Conservation (phyloP, 2,113 vertebrate species). For the Irena cyanogastra region DNA sequence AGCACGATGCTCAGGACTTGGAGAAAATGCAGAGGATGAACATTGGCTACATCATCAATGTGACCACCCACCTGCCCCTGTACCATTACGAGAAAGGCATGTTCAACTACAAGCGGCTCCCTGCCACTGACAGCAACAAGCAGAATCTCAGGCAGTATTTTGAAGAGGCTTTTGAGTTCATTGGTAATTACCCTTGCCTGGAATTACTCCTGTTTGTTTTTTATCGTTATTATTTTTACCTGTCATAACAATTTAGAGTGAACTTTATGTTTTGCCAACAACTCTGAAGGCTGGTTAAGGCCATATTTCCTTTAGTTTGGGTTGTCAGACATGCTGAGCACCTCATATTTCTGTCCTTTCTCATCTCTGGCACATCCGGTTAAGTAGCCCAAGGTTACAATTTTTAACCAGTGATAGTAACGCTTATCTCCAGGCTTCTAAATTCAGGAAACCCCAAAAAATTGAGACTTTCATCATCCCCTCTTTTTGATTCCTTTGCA, state of each 20-base stretch:
- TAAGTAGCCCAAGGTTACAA: background rate
- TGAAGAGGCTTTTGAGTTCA: constrained; percentile 98
- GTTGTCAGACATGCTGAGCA: background rate
- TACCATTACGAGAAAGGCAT: constrained; percentile 92
- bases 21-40: constrained; percentile 88
- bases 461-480: background rate
- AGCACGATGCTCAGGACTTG: constrained; percentile 92
- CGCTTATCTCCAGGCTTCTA: background rate
- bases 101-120: constrained; percentile 93
- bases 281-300: background rate
- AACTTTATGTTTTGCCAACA: background rate
- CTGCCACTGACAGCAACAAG: constrained; percentile 97
- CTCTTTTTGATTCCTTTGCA: background rate
- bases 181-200: constrained; percentile 77
- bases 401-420: background rate
- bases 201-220: background rate
- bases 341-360: background rate
- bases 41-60: constrained; percentile 92
- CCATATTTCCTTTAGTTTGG: background rate
- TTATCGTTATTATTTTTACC: background rate
- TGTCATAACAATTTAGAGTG: background rate
- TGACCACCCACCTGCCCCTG: constrained; percentile 96
- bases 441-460: background rate
- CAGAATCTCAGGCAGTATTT: constrained; percentile 99
- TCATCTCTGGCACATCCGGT: background rate